Percentiles rank a stretch among this genome's conserved stretches.
Conservation (phyloP, 2,113 vertebrate genomes). For the Sciurus niger region DNA sequence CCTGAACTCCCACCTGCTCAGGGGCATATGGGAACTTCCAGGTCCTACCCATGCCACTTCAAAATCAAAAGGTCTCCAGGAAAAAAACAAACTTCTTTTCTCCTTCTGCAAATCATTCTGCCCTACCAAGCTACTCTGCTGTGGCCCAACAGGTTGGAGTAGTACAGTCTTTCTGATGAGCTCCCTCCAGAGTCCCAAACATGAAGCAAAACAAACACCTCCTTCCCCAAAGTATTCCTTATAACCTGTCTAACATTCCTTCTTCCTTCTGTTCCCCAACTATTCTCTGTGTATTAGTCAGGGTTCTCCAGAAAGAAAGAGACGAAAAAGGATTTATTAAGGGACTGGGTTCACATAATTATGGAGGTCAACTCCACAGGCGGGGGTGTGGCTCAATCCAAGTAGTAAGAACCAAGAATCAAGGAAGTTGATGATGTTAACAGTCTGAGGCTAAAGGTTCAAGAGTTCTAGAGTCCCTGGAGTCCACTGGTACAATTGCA, state of each 20-base stretch:
- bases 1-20: neutral
- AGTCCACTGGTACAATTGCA: neutral
- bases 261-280: neutral
- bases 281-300: neutral
- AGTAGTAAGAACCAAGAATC: neutral
- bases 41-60: neutral
- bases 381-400: no score
- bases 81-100: neutral
- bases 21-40: neutral
- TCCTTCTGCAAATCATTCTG: neutral
- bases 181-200: neutral
- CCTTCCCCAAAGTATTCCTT: neutral
- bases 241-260: neutral
- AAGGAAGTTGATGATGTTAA: neutral
- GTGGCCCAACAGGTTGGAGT: neutral
- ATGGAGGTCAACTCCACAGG: neutral
- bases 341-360: neutral
- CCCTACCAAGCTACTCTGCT: neutral
- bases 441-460: neutral
- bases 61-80: neutral
- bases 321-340: neutral
- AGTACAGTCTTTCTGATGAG: neutral
- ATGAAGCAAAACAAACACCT: neutral
- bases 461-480: neutral
- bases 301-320: neutral